These are phyloP conservation scores for Staurois parvus DNA, from an alignment of 2,797 vertebrate genomes.

Conservation along the genomic window DNA sequence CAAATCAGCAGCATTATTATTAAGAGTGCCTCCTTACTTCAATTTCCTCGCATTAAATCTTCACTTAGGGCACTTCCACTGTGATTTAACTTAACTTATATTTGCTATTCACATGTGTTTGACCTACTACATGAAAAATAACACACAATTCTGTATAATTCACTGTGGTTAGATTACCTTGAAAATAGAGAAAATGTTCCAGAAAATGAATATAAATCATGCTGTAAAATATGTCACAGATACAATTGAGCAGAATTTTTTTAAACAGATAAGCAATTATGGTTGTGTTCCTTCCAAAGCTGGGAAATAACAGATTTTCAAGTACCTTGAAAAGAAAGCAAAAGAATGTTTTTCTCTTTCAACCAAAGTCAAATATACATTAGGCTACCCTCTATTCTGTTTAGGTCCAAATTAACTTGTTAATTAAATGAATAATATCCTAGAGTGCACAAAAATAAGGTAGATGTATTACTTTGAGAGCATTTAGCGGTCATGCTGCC, in stretches of 20 bases:
- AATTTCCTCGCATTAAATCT: constrained; percentile 51
- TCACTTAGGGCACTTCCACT: constrained; percentile 44
- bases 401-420: background rate
- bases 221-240: constrained; percentile 25
- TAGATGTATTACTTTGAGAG: too few relatives aligned
- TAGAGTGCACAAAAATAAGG: background rate
- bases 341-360: background rate
- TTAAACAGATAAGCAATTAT: background rate
- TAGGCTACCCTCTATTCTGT: background rate
- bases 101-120: constrained; percentile 43
- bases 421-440: background rate
- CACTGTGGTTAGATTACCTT: constrained; percentile 18
- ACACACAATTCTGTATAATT: constrained; percentile 41
- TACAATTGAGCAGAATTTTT: background rate
- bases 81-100: constrained; percentile 28
- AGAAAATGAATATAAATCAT: constrained; percentile 26
- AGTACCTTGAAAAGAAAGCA: background rate
- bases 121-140: constrained; percentile 41
- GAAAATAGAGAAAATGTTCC: constrained; percentile 19
- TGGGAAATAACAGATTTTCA: background rate
- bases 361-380: background rate
- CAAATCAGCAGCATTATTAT: constrained; percentile 49
- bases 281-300: background rate
- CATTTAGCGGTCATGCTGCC: too few relatives aligned
- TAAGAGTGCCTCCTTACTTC: constrained; percentile 37